Conservation (phyloP, 2,113 vertebrate genomes). For the Proterorhinus semilunaris region DNA sequence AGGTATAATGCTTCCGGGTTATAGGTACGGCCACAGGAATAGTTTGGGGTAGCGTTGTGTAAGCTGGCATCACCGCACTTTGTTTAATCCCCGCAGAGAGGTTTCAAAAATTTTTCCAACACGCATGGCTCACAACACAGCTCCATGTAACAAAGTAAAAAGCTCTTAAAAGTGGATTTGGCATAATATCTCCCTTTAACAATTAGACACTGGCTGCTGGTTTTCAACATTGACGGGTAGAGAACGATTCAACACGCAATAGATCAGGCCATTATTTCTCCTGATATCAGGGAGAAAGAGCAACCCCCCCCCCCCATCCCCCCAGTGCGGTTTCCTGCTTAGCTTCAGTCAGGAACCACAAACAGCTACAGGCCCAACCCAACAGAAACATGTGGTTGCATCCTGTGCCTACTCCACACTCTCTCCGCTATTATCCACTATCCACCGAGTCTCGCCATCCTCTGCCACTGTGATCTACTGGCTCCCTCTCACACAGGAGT, state of each 20-base stretch:
- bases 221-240: too few species aligned
- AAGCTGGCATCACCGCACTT: too few species aligned
- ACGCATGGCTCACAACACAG: too few species aligned
- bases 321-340: constrained; percentile 59
- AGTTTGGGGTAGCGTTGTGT: too few species aligned
- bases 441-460: constrained; percentile 56
- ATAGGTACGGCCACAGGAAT: too few species aligned
- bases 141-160: too few species aligned
- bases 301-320: constrained; percentile 47
- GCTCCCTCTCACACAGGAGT: constrained; percentile 45
- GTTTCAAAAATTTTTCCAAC: too few species aligned
- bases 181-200: too few species aligned
- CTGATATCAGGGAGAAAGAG: constrained; percentile 32
- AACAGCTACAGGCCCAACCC: constrained; percentile 54
- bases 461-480: constrained; percentile 48
- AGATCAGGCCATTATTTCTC: not conserved
- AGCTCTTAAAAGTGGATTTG: too few species aligned
- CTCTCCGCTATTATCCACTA: constrained; percentile 54
- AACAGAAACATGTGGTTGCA: constrained; percentile 58
- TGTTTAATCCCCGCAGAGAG: too few species aligned
- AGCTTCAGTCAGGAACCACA: constrained; percentile 59
- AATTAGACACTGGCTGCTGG: too few species aligned
- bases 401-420: constrained; percentile 39
- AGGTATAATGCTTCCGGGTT: too few species aligned
- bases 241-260: not conserved